These are phyloP conservation scores for Drosophila prolongata DNA, from an alignment of 2,888 invertebrate species.

Conservation along the genomic window DNA sequence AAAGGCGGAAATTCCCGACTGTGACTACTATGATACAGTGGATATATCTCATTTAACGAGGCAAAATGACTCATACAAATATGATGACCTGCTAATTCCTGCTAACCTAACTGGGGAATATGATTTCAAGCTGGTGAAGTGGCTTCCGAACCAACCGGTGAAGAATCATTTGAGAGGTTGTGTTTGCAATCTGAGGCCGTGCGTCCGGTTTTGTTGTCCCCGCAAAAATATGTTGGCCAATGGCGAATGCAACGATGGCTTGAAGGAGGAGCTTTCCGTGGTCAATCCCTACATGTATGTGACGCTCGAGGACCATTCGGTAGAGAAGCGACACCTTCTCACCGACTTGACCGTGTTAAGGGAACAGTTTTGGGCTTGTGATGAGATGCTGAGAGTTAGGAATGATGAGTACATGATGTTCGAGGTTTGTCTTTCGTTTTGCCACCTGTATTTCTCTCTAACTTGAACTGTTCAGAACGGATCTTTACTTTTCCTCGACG, in stretches of 20 bases:
- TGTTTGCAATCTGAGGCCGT: constrained; percentile 6
- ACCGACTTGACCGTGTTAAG: background rate
- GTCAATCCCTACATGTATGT: background rate
- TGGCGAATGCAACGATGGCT: constrained; percentile 1
- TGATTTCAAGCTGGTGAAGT: background rate
- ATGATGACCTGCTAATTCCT: background rate
- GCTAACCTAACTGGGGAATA: background rate
- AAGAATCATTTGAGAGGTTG: background rate
- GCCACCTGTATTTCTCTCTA: background rate
- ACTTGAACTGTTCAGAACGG: background rate
- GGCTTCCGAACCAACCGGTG: background rate
- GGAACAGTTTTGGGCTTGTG: no score
- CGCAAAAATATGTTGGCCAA: background rate
- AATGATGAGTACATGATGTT: background rate
- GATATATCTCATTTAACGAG: background rate
- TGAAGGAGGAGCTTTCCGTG: background rate
- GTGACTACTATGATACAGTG: constrained; percentile 2
- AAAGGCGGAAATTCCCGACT: background rate
- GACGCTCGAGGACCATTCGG: background rate
- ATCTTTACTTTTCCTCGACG: background rate
- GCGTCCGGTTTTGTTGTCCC: constrained; percentile 4
- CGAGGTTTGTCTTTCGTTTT: background rate
- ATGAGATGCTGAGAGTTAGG: background rate
- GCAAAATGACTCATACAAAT: background rate
- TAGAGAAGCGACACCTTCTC: background rate